These are phyloP conservation scores for Alloscopus bannaensis DNA, from an alignment of 2,888 invertebrate species.

Conservation along the genomic window DNA sequence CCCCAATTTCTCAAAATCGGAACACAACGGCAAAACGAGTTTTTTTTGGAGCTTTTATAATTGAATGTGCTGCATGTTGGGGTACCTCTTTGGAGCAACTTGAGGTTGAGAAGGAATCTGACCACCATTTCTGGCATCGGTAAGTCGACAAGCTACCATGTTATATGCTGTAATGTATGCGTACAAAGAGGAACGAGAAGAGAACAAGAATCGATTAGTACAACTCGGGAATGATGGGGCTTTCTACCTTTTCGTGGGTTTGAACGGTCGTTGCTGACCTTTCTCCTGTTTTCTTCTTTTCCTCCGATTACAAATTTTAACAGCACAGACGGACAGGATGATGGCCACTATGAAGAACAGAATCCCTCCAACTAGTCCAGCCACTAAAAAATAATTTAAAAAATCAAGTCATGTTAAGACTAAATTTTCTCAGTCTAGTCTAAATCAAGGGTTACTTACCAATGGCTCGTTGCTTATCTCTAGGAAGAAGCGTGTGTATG, in stretches of 20 bases:
- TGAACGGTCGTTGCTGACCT: conserved; percentile 79
- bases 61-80: too few relatives aligned
- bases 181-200: too few relatives aligned
- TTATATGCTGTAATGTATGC: conserved; percentile 92
- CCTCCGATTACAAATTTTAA: conserved; percentile 98
- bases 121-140: conserved; percentile 92
- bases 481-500: conserved; percentile 91
- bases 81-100: conserved; percentile 94
- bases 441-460: too few relatives aligned
- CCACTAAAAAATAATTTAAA: too few relatives aligned
- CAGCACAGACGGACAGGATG: conserved; percentile 96
- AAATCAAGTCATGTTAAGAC: too few relatives aligned
- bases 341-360: conserved; percentile 98
- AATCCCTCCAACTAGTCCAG: conserved; percentile 97
- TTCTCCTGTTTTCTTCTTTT: conserved; percentile 98
- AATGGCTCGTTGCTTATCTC: conserved; percentile 95
- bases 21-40: conserved; percentile 1
- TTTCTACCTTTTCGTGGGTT: conserved; percentile 46
- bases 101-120: conserved; percentile 85
- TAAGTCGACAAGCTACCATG: conserved; percentile 98
- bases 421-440: too few relatives aligned
- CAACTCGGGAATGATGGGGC: not conserved
- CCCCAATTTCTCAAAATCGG: conserved; percentile 17
- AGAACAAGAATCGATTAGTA: conserved; percentile 21
- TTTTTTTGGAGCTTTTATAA: not conserved